phyloP scores from a whole-genome alignment of 2,888 invertebrate species.

The Drosophila seclusa region DNA sequence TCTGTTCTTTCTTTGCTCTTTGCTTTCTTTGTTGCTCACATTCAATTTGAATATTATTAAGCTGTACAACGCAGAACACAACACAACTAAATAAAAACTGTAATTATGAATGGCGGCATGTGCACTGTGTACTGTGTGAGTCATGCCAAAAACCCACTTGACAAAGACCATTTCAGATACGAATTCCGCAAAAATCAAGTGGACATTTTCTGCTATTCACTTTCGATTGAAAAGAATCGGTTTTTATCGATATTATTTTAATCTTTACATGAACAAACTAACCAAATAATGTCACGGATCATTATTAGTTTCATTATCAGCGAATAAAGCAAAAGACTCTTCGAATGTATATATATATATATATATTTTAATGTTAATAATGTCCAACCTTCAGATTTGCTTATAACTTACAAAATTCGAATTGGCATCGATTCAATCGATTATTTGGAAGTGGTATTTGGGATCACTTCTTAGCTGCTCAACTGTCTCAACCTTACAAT shows the following conservation, averaged over 20 bases:
- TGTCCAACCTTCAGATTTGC: not conserved
- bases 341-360: not conserved
- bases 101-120: not conserved
- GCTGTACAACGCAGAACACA: not conserved
- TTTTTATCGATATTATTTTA: not conserved
- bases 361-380: not conserved
- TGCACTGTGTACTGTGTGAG: not conserved
- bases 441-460: not conserved
- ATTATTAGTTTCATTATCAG: not conserved
- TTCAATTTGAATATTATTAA: not conserved
- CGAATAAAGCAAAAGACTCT: not conserved
- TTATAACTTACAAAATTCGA: not conserved
- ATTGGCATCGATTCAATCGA: not conserved
- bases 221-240: not conserved
- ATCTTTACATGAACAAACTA: not conserved
- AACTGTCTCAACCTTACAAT: not conserved
- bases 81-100: not conserved
- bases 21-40: not conserved
- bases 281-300: not conserved
- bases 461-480: not conserved
- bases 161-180: not conserved
- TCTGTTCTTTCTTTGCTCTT: not conserved
- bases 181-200: not conserved
- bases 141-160: not conserved
- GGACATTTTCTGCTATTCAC: not conserved